Evolutionary conservation across 2,113 vertebrate genomes (phyloP).

Genomic region (Coptodon bakossiorum): DNA sequence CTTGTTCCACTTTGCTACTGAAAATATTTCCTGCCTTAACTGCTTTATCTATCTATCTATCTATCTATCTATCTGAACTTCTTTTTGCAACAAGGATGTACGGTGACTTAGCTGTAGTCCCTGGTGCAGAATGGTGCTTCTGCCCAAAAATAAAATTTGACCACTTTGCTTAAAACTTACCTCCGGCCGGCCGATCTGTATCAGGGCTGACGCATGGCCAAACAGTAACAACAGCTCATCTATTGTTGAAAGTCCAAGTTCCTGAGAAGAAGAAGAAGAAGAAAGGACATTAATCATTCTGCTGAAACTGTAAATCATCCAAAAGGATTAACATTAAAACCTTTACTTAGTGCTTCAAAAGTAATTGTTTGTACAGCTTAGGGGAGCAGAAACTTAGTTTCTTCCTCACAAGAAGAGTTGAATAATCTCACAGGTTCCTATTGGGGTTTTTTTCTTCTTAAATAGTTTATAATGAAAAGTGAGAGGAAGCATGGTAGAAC

Average conservation of each 20-base stretch:
- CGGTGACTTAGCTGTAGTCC: background rate
- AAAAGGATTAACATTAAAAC: background rate
- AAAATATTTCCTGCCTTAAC: background rate
- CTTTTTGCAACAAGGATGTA: background rate
- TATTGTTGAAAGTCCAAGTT: constrained; percentile 72
- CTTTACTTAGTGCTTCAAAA: background rate
- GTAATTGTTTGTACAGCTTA: background rate
- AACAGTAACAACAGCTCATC: constrained; percentile 82
- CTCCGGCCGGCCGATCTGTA: constrained; percentile 84
- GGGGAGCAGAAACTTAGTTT: background rate
- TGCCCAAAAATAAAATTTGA: background rate
- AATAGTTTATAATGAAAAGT: background rate
- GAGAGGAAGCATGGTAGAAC: background rate
- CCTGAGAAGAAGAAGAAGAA: constrained; percentile 47
- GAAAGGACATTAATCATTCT: background rate
- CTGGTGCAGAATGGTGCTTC: background rate
- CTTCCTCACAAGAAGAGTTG: background rate
- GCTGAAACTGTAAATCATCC: background rate
- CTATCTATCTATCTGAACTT: background rate
- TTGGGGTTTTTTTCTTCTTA: background rate
- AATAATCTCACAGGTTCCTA: background rate
- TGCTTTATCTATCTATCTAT: background rate
- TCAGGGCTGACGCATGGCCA: constrained; percentile 80
- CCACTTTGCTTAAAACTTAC: constrained; percentile 55
- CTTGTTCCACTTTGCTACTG: background rate